Base-by-base conservation (phyloP, 2,113 vertebrate species). In the Hippocampus comes region DNA sequence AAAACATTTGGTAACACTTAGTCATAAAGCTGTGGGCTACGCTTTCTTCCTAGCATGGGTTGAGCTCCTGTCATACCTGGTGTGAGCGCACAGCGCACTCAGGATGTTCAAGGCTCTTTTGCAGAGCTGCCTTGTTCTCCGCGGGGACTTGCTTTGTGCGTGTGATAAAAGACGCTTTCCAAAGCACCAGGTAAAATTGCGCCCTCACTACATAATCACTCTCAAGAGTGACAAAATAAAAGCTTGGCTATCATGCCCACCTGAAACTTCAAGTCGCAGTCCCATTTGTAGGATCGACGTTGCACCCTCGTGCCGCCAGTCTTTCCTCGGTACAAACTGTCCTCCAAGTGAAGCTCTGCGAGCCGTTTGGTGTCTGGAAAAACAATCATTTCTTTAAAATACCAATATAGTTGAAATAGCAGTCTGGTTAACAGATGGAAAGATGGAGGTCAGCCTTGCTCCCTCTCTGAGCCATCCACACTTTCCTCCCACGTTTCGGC, bases 361-460 rank as follows among this genome's bases (percentile, higher is more conserved):
- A 71, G 56, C 76, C 76, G 25, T 78, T 78, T 76, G 78, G 71
- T 78, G 75, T 81, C 64, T 49, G 56, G 56, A 63, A 70, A 84
- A 86, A 73, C 25, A 5, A 78, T 82, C 76, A 69, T 77, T 78
- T 78, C 70, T 86, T 87, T 87, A 70, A 88, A 89, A 88, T 67
- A 68, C 74, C 85, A 72, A 73, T 85, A 63, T 64, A 77, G 76
- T 83, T 84, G 80, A 80, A 81, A 88, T 78, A 82, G 78, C 87
- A 83, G 87, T 78, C 81, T 89, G 87, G 89, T 88, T 90, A 87
- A 82, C 90, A 89, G 88, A 85, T 89, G 86, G 90, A 83, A 88
- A 82, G 82, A 89, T 82, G 75, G 78, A 86, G 88, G 84, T 89
- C 83, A 74, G 81, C 83, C 79, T 76, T 85, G 82, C 83, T 89